Evolutionary conservation across 2,113 vertebrate genomes (phyloP), one percentile per base, ranked within the genome.

Genomic region (Melozone crissalis): DNA sequence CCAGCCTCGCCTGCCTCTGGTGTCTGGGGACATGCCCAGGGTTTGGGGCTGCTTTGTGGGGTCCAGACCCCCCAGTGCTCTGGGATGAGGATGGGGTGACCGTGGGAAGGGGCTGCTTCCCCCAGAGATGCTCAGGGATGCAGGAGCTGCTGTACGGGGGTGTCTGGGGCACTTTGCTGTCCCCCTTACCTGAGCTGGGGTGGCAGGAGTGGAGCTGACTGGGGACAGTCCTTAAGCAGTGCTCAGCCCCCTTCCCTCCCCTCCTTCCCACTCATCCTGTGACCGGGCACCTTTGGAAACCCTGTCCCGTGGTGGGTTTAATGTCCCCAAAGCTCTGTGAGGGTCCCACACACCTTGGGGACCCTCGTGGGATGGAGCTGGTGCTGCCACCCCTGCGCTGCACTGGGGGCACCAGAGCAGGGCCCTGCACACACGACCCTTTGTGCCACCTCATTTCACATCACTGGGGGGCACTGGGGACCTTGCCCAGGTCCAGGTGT

Each of bases 51-150:
- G 17, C 33, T 33, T 4, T 6, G 20, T 0, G 0, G 62, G 58
- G 7, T 21, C 57, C 0, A 0, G 43, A 8, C 3, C 18, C 20
- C 55, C 0, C 0, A 0, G 28, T 49, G 37, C 35, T 0, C 1
- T 5, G 21, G 55, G 39, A 10, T 17, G 44, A 33, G 46, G 35
- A 13, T 14, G 21, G 10, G 16, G 67, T 0, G 0, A 27, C 23
- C 0, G 0, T 11, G 39, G 61, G 52, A 62, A 89, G 51, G 72
- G 63, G 43, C 44, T 18, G 57, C 10, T 47, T 75, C 15, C 55
- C 55, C 20, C 2, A 0, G 54, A 16, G 46, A 9, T 26, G 37
- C 72, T 55, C 9, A 2, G 47, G 13, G 46, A 17, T 4, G 65
- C 27, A 44, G 80, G 69, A 43, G 39, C 37, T n/a, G 54, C 6